Percentiles rank a stretch among this genome's conserved stretches.
phyloP scores from a whole-genome alignment of 2,797 vertebrate genomes.

The Borostomias antarcticus region DNA sequence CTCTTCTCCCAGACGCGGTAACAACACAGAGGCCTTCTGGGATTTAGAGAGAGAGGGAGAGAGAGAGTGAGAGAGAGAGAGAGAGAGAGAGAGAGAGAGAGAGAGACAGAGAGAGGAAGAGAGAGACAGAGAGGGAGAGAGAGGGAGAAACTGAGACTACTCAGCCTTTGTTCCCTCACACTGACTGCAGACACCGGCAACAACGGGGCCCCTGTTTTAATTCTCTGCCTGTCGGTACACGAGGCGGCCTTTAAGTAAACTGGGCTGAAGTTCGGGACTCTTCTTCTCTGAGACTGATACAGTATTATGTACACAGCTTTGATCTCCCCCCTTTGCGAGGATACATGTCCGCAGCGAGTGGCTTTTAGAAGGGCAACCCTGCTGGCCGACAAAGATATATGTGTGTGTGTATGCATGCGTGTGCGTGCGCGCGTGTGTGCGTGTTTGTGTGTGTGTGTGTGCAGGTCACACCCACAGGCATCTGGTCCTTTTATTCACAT shows the following conservation, averaged over 20 bases:
- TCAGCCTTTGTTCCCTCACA: conserved; percentile 17
- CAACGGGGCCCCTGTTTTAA: conserved; percentile 73
- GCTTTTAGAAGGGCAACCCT: conserved; percentile 64
- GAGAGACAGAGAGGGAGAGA: conserved; percentile 28
- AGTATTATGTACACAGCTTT: conserved; percentile 79
- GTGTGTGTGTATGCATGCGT: neutral
- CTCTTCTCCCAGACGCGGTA: neutral
- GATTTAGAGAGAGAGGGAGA: neutral
- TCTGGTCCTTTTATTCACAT: conserved; percentile 48
- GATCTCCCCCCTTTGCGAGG: conserved; percentile 63
- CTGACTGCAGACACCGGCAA: conserved; percentile 67
- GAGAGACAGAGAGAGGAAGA: neutral
- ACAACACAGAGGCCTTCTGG: neutral
- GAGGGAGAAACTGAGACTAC: neutral
- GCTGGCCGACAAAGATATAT: conserved; percentile 22
- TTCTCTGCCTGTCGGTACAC: conserved; percentile 67
- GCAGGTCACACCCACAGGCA: conserved; percentile 42
- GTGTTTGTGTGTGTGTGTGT: conserved; percentile 33
- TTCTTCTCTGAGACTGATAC: conserved; percentile 71
- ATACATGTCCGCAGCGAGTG: conserved; percentile 71
- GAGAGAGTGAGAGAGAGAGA: neutral
- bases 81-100: neutral
- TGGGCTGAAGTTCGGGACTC: conserved; percentile 64
- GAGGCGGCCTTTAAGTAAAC: conserved; percentile 74
- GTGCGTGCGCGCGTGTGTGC: conserved; percentile 20